phyloP scores from a whole-genome alignment of 2,113 vertebrate genomes.

The Nothoprocta pentlandii region DNA sequence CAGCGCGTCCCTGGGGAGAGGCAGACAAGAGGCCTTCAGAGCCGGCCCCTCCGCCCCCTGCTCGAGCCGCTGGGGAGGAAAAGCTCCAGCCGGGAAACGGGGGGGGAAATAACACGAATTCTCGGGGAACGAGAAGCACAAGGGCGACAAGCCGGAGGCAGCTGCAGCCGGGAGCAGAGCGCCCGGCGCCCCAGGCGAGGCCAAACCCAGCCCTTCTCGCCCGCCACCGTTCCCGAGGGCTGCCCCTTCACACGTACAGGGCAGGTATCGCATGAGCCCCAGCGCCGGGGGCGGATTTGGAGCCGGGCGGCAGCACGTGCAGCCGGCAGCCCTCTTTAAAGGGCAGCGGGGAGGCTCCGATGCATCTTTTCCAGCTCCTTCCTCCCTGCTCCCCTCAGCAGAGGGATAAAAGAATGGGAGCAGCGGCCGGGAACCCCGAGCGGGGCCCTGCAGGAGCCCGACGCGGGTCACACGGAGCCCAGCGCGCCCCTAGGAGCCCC shows the following conservation, averaged over 20 bases:
- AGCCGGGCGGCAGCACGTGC: neutral
- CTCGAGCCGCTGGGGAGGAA: neutral
- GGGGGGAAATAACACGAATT: neutral
- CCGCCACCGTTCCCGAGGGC: neutral
- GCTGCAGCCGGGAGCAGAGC: accelerated
- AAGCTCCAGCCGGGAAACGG: neutral
- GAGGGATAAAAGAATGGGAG: neutral
- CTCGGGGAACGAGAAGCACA: neutral
- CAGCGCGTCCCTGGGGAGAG: constrained; percentile 63
- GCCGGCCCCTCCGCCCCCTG: neutral
- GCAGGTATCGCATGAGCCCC: neutral
- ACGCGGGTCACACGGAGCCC: neutral
- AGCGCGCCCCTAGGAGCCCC: neutral
- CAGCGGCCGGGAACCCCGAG: neutral
- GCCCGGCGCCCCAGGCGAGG: neutral
- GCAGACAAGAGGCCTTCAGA: neutral
- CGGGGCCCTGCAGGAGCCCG: constrained; percentile 5
- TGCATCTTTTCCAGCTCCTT: neutral
- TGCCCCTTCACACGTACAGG: neutral
- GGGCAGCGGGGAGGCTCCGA: neutral
- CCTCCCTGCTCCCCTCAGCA: neutral
- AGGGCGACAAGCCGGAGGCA: neutral
- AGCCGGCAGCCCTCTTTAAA: neutral
- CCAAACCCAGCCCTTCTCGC: neutral
- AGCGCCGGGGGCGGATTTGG: neutral